Base-by-base conservation (phyloP, 2,888 invertebrate genomes). In the Agrochola litura region DNA sequence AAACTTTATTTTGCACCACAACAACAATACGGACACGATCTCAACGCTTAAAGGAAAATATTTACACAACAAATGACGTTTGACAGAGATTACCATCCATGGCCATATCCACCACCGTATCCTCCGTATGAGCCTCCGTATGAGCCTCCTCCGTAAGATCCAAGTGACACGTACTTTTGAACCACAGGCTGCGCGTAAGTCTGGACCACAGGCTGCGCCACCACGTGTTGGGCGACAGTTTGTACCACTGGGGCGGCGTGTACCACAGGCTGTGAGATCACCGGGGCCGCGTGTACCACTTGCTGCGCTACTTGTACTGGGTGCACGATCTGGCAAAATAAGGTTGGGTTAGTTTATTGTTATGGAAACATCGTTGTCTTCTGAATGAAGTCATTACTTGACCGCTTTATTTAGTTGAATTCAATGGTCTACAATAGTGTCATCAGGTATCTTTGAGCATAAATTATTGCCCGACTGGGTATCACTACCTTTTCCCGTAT, bases 21-120 rank as follows among this genome's bases (percentile, higher is more conserved):
- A 89, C 88, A 92, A 92, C 90, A 91, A 82, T 84, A 91, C 93
- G 93, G 94, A 95, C 94, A 91, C 92, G 94, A 95, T 94, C 94
- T 95, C 91, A 94, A 95, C 95, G 93, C 93, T 92, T 92, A 91
- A 86, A 92, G 86, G 85, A 86, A 84, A 88, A 90, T 91, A 92
- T 90, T 89, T 91, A 93, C 90, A 91, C 88, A 82, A 76, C 73
- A 72, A 30, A 73, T 77, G 19, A 25, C 10, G 14, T n/a, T 49
- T 14, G 37, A 37, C 16, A 60, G n/a, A 10, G 12, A 83, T 90
- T 93, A 96, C 96, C 96, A 96, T n/a, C 95, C 95, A 79, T 96
- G 95, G 2, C 73, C 95, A 77, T 91, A 92, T 10, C 86, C 78
- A 1, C 87, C 81, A 0, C 86, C 84, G 6, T 80, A 89, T 10